Percentiles rank a stretch among this genome's conserved stretches.
Evolutionary conservation across 37 sponge, comb jelly and placozoan genomes (phyloP).

Genomic region (Ephydatia muelleri): DNA sequence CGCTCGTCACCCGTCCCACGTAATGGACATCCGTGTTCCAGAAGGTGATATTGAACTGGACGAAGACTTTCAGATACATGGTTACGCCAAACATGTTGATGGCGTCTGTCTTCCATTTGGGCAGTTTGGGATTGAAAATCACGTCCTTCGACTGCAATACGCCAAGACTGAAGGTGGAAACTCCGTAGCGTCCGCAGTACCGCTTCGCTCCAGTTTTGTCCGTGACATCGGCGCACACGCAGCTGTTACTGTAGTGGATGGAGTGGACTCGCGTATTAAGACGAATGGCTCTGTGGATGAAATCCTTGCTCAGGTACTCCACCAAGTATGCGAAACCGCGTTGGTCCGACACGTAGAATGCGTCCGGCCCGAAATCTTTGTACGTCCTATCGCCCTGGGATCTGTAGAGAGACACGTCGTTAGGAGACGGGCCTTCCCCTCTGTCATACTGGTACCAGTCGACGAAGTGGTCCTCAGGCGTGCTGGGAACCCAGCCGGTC

Average conservation of each 20-base stretch:
- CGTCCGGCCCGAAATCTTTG: slow-evolving; percentile 20
- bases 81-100: slow-evolving; percentile 18
- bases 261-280: slow-evolving; percentile 29
- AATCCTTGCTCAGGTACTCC: slow-evolving; percentile 30
- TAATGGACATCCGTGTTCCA: slow-evolving; percentile 39
- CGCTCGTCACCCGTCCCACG: slow-evolving; percentile 2
- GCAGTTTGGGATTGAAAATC: slow-evolving; percentile 41
- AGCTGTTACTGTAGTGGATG: slow-evolving; percentile 42
- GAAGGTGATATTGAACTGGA: slow-evolving; percentile 9
- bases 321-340: slow-evolving; percentile 33
- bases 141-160: slow-evolving; percentile 34
- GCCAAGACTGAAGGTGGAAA: slow-evolving; percentile 62
- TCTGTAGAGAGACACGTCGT: slow-evolving; percentile 5
- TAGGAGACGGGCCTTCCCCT: slow-evolving; percentile 12
- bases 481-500: slow-evolving; percentile 28
- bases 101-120: slow-evolving; percentile 24
- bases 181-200: slow-evolving; percentile 43
- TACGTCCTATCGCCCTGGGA: not conserved
- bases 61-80: slow-evolving; percentile 44
- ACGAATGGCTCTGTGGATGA: not conserved
- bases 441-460: slow-evolving; percentile 40
- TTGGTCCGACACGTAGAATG: slow-evolving; percentile 54
- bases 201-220: not conserved
- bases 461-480: slow-evolving; percentile 18
- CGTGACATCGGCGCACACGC: slow-evolving; percentile 52